Evolutionary conservation across 1,140 invertebrate species (phyloP).

Genomic region (Dreissena polymorpha): DNA sequence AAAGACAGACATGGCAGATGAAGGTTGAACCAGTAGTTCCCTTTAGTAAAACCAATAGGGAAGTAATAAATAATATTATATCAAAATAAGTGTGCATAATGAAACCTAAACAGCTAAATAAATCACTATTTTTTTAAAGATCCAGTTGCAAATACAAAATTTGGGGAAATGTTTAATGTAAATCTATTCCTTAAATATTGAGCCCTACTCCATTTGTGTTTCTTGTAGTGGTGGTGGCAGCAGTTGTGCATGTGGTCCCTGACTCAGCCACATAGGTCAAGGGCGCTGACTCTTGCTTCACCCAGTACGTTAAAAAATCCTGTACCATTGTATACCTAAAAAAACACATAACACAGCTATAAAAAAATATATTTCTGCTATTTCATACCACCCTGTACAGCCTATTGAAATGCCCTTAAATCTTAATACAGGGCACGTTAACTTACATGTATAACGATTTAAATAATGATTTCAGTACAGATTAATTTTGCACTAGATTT

Average conservation of each 20-base stretch:
- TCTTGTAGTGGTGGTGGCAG: too few relatives aligned
- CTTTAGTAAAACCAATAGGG: too few relatives aligned
- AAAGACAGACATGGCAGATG: too few relatives aligned
- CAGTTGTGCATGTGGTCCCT: background rate
- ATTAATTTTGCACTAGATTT: background rate
- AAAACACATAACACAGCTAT: background rate
- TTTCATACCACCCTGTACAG: background rate
- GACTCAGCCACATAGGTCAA: constrained; percentile 1
- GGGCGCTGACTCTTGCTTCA: constrained; percentile 1
- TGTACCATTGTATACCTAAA: constrained; percentile 32
- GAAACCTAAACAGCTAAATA: too few relatives aligned
- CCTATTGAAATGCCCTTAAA: background rate
- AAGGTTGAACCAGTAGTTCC: too few relatives aligned
- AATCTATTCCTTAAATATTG: background rate
- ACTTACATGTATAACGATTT: background rate
- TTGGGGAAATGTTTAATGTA: background rate
- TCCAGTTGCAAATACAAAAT: background rate
- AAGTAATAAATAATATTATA: too few relatives aligned
- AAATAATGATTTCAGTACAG: background rate
- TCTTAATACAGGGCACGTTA: background rate
- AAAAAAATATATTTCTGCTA: background rate
- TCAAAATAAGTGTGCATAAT: too few relatives aligned
- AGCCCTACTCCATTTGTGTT: background rate
- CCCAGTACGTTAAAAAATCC: background rate
- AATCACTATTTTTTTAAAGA: background rate